Evolutionary conservation across 2,888 invertebrate species (phyloP), one percentile per base, ranked within the genome.

Genomic region (Polydrusus tereticollis): DNA sequence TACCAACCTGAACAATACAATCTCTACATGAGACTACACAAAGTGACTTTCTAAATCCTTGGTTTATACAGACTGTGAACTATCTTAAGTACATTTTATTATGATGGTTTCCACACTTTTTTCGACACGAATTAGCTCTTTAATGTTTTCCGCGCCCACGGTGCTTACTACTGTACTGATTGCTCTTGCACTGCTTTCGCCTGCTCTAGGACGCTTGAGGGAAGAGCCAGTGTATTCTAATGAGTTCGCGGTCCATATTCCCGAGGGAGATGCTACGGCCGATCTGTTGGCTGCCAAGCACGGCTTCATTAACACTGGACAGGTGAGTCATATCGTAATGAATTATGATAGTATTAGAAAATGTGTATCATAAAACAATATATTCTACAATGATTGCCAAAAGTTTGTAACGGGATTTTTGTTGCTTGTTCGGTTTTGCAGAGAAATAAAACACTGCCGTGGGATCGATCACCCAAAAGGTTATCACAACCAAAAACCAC

Each of bases 181-280:
- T 8, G 14, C 26, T 23, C n/a, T 70, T 8, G 59, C 20, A 20
- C 29, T 64, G 36, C 55, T 66, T 6, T 62, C 43, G 29, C 43
- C 26, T 16, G 38, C 50, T 26, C 18, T 55, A 4, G 55, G 33
- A n/a, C 26, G 58, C 16, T 10, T 29, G 3, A 36, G 70, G 26
- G 70, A 75, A 50, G 66, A 76, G 50, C 85, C 86, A 45, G 88
- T 93, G 81, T 95, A 91, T 86, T 90, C 91, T 86, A 94, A 94
- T 86, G 90, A 94, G 84, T 94, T 94, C 83, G 97, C 97, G 58
- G 93, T 96, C 57, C 92, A 94, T 84, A 91, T 98, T 83, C 93
- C 93, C 20, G 92, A 89, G 47, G 92, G 92, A 16, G 85, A 87
- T 62, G 87, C 88, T n/a, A 89, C 89, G 73, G 97, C 95, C 50